Conservation (phyloP, 2,888 invertebrate genomes). For the Ischnura elegans region DNA sequence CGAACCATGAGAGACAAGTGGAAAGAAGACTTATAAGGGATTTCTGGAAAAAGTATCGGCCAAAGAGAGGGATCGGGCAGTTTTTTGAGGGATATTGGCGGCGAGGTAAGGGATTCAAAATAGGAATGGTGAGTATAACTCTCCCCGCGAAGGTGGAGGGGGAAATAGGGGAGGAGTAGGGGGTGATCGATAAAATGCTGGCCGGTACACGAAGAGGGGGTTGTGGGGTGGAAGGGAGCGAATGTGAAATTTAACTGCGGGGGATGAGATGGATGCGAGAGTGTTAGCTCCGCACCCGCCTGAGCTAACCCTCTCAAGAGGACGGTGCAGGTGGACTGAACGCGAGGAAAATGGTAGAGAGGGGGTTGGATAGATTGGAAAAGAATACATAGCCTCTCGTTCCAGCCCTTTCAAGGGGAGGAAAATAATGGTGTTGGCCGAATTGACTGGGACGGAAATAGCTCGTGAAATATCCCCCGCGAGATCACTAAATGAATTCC, state of each 20-base stretch:
- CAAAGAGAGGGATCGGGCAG: too few species aligned
- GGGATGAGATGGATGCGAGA: not conserved
- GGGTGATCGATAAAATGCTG: slow-evolving; percentile 14
- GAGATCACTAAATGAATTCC: not conserved
- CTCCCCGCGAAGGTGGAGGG: not conserved
- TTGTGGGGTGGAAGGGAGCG: not conserved
- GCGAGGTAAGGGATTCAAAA: not conserved
- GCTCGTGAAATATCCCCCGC: not conserved
- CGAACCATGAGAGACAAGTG: not conserved
- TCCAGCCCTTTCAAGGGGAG: not conserved
- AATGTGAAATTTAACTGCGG: not conserved
- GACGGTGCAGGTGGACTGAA: not conserved
- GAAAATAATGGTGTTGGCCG: not conserved
- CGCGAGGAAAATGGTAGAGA: not conserved
- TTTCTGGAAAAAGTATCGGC: not conserved
- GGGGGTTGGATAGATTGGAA: not conserved
- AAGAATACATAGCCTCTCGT: not conserved
- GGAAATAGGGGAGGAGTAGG: not conserved
- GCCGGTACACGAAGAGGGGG: not conserved
- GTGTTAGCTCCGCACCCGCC: too few species aligned
- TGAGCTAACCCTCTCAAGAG: not conserved
- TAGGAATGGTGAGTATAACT: not conserved
- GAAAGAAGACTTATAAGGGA: not conserved
- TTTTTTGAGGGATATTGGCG: too few species aligned
- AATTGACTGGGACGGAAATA: not conserved